These are phyloP conservation scores for Phytoseiulus persimilis DNA, from an alignment of 2,888 invertebrate species.

Conservation along the genomic window DNA sequence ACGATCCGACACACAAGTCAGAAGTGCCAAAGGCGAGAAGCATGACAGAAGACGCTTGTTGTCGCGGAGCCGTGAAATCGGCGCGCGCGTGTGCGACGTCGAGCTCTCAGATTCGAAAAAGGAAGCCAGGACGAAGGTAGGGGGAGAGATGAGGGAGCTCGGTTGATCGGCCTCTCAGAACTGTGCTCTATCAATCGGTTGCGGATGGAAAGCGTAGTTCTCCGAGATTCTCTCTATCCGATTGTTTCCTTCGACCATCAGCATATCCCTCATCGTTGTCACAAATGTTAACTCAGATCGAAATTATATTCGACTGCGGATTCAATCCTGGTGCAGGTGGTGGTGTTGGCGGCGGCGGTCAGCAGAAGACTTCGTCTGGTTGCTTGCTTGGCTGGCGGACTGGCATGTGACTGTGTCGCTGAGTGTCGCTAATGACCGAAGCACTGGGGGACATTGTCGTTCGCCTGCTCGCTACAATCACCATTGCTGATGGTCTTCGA, in stretches of 20 bases:
- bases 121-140: background rate
- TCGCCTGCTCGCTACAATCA: background rate
- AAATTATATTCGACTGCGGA: background rate
- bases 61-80: background rate
- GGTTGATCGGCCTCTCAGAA: too few species aligned
- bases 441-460: background rate
- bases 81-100: background rate
- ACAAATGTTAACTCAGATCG: background rate
- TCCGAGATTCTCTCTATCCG: background rate
- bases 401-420: background rate
- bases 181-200: too few species aligned
- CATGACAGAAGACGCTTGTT: background rate
- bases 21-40: background rate
- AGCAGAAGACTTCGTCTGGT: background rate
- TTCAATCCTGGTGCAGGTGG: background rate
- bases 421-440: slow-evolving; percentile 5
- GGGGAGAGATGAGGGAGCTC: too few species aligned
- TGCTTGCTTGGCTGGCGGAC: background rate
- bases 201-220: background rate
- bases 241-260: background rate
- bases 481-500: background rate
- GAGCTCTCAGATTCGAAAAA: background rate
- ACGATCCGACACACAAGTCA: background rate
- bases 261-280: background rate
- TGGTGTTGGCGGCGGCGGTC: background rate